Conservation (phyloP, 2,888 invertebrate genomes). For the Ecliptopera silaceata region DNA sequence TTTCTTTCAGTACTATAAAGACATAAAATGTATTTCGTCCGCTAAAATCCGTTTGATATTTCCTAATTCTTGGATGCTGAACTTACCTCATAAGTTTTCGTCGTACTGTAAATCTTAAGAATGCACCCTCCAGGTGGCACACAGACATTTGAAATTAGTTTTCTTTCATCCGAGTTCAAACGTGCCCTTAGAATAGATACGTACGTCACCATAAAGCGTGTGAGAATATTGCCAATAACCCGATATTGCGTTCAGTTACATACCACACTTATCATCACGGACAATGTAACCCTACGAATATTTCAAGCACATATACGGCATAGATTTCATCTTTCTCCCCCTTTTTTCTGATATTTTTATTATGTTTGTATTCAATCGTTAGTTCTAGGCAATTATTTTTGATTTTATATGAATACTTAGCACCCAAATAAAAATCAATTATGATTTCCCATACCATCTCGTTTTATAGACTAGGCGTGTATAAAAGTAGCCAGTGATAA, state of each 20-base stretch:
- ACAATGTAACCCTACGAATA: constrained; percentile 33
- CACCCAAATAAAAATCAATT: constrained; percentile 17
- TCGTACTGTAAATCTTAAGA: background rate
- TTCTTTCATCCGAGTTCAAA: constrained; percentile 46
- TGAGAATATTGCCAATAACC: constrained; percentile 44
- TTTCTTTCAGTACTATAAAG: too few relatives aligned
- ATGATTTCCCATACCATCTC: constrained; percentile 23
- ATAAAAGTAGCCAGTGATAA: constrained; percentile 26
- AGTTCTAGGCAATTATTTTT: constrained; percentile 9
- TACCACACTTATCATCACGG: constrained; percentile 37
- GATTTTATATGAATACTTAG: background rate
- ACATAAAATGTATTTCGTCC: too few relatives aligned
- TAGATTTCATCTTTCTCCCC: constrained; percentile 28
- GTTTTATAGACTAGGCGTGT: constrained; percentile 23
- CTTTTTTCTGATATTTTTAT: constrained; percentile 26
- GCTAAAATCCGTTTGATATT: too few relatives aligned
- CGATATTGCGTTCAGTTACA: constrained; percentile 38
- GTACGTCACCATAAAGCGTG: constrained; percentile 45
- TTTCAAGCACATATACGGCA: constrained; percentile 32
- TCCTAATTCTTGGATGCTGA: too few relatives aligned
- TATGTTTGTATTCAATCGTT: constrained; percentile 16
- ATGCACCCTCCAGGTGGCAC: background rate
- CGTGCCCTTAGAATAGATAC: constrained; percentile 33
- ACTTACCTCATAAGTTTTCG: background rate
- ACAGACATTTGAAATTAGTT: constrained; percentile 63